Evolutionary conservation across 2,888 invertebrate species (phyloP), one percentile per base, ranked within the genome.

Genomic region (Oscheius sp.): DNA sequence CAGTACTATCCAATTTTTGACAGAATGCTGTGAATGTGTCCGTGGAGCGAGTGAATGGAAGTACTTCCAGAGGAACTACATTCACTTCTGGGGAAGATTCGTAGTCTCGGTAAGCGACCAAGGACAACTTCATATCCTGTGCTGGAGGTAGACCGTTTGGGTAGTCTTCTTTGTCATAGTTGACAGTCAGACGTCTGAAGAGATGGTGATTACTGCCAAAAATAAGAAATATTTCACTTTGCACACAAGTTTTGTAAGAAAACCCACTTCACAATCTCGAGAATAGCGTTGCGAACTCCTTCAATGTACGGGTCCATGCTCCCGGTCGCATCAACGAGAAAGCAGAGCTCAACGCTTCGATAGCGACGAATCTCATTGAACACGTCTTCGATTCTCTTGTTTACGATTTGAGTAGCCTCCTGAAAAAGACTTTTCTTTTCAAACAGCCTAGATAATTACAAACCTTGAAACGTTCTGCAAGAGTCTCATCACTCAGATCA

Each of bases 251-350:
- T 21, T 21, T 21, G 21, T 21, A 21, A 21, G 21, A 21, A 21
- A 7, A 42, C 42, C 7, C 42, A 42, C 42, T 42, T 42, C 7
- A 66, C 66, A 32, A 66, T 66, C 29, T 33, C 33, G 4, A 32
- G 50, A 32, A 66, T 66, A 1, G 29, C 3, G 7, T 32, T 66
- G 1, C 66, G 66, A 9, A 66, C 66, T 13, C 35, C 66, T 13
- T 66, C 35, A 21, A 66, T 66, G 66, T 66, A 50, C 3, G 51
- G 53, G n/a, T 66, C 29, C 66, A 66, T 66, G 35, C 66, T 66
- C 1, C 66, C 66, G 2, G 66, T 66, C 5, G 35, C 53, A 13
- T 66, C 66, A 29, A 66, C 66, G 3, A 66, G 53, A 35, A 66
- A 66, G 53, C 66, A 66, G 51, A 66, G 53, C 21, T 66, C 66